phyloP scores from a whole-genome alignment of 2,797 vertebrate genomes.

The Enteromius afrohamiltoni region DNA sequence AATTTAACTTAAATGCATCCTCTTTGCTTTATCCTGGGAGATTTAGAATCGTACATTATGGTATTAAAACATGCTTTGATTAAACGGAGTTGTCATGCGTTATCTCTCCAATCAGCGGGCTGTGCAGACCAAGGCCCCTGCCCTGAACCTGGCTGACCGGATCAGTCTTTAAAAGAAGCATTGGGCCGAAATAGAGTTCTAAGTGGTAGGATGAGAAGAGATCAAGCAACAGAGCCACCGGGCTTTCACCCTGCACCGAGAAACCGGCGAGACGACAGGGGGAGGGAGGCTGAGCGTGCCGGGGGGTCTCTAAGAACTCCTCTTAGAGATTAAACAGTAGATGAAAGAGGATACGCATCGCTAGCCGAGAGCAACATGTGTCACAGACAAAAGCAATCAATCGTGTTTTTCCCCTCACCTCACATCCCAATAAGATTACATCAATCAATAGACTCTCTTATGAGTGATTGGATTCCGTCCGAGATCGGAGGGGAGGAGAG shows the following conservation, averaged over 20 bases:
- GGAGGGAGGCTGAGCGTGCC: slow-evolving; percentile 12
- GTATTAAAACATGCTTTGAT: slow-evolving; percentile 42
- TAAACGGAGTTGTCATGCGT: slow-evolving; percentile 45
- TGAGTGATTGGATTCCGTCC: slow-evolving; percentile 84
- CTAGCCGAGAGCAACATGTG: slow-evolving; percentile 77
- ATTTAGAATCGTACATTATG: slow-evolving; percentile 32
- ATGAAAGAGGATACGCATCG: slow-evolving; percentile 78
- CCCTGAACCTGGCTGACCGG: not conserved
- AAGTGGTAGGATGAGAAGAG: slow-evolving; percentile 49
- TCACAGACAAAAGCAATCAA: slow-evolving; percentile 82
- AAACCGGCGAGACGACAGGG: slow-evolving; percentile 15
- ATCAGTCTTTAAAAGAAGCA: slow-evolving; percentile 41
- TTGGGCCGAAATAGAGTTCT: slow-evolving; percentile 37
- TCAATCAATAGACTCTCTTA: slow-evolving; percentile 85
- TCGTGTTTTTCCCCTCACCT: slow-evolving; percentile 72
- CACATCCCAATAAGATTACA: slow-evolving; percentile 84
- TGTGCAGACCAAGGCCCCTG: slow-evolving; percentile 9
- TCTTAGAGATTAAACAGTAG: slow-evolving; percentile 73
- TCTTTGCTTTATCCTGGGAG: slow-evolving; percentile 26
- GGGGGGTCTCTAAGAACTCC: slow-evolving; percentile 66
- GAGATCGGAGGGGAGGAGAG: slow-evolving; percentile 61
- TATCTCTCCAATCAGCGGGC: not conserved
- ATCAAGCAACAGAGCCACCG: slow-evolving; percentile 51
- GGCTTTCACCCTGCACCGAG: slow-evolving; percentile 32
- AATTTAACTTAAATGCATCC: slow-evolving; percentile 31